Evolutionary conservation across 2,888 invertebrate species (phyloP), one percentile per base, ranked within the genome.

Genomic region (Cryptosula pallasiana): DNA sequence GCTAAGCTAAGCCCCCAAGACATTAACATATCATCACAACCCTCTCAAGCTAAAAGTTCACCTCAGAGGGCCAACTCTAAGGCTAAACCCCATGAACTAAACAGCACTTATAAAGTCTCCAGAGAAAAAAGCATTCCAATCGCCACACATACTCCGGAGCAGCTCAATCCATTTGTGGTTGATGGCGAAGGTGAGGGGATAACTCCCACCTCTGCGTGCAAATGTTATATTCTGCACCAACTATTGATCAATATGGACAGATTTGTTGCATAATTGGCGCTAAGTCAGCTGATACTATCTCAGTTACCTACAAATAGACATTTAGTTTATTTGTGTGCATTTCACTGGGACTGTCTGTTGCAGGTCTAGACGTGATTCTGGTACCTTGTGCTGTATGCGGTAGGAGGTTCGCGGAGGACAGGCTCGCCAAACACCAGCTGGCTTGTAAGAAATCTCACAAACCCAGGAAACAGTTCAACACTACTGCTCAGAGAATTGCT

Each of bases 341-440:
- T n/a, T n/a, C n/a, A n/a, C n/a, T n/a, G n/a, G n/a, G n/a, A n/a
- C n/a, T n/a, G n/a, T n/a, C n/a, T 55, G 55, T 3, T 55, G 45
- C 23, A 69, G 69, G 71, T 71, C 55, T 70, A 71, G 45, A 72
- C 71, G 54, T 77, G 5, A 86, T 87, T 75, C 81, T 90, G 72
- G 85, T 82, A 0, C 80, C 88, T 20, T 95, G 95, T 84, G 86
- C 87, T 35, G 88, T 90, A 75, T 96, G 95, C 84, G 90, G 90
- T 0, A 89, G 95, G 0, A 88, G 89, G 79, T 95, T 96, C 85
- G 91, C 91, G 5, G 83, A 88, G 25, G 95, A 96, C 81, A 89
- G 96, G 0, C 86, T 84, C 23, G 73, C 75, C 23, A 81, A 81
- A 73, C 84, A 84, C 73, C 75, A 77, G 73, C 73, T 75, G n/a